These are phyloP conservation scores for Drosophila busckii DNA, from an alignment of 1,140 invertebrate species.

Conservation along the genomic window DNA sequence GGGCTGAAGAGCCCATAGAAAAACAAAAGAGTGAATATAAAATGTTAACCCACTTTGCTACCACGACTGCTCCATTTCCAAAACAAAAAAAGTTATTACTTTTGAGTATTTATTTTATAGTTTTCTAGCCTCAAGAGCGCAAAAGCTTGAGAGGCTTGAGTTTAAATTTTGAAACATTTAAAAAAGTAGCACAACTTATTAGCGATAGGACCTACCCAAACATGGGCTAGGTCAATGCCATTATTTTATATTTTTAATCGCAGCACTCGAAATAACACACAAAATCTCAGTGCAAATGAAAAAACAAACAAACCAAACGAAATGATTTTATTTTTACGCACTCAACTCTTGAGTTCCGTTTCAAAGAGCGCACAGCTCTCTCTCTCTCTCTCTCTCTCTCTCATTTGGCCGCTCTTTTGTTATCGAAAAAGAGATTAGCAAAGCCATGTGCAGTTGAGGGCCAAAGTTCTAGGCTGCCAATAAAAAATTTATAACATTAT, in stretches of 20 bases:
- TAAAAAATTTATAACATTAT: background rate
- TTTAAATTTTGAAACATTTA: conserved; percentile 11
- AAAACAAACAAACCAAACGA: too few relatives aligned
- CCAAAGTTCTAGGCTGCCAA: conserved; percentile 34
- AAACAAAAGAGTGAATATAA: background rate
- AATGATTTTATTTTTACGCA: background rate
- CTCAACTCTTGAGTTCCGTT: background rate
- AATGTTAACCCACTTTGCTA: conserved; percentile 58
- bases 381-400: too few relatives aligned
- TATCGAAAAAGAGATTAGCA: conserved; percentile 21
- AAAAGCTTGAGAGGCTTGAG: too few relatives aligned
- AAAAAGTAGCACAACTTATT: background rate
- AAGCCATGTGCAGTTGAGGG: conserved; percentile 11
- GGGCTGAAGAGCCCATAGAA: conserved; percentile 35
- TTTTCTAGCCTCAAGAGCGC: too few relatives aligned
- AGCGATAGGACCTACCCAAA: conserved; percentile 32
- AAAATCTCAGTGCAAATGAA: conserved; percentile 12
- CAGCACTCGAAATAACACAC: background rate
- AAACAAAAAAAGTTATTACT: conserved; percentile 62
- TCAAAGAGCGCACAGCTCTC: too few relatives aligned
- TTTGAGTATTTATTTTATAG: conserved; percentile 68
- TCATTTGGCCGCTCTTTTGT: conserved; percentile 11
- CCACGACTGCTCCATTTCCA: conserved; percentile 48
- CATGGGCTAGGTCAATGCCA: conserved; percentile 25
- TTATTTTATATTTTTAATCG: conserved; percentile 9